Percentiles rank a stretch among this genome's conserved stretches.
phyloP scores from a whole-genome alignment of 2,888 invertebrate species.

The Macrostomum cliftonense region DNA sequence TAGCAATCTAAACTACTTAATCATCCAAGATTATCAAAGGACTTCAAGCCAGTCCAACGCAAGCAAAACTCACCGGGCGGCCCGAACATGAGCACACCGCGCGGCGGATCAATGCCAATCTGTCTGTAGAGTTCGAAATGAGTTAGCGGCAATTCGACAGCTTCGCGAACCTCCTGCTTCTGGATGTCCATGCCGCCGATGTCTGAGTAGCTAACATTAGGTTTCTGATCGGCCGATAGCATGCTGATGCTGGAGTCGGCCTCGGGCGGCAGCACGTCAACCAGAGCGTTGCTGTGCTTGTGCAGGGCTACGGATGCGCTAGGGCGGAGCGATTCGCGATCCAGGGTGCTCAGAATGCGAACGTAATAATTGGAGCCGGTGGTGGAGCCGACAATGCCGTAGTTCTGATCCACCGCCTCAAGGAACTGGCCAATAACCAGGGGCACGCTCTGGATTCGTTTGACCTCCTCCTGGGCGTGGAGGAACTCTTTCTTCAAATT shows the following conservation, averaged over 20 bases:
- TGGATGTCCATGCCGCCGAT: slow-evolving; percentile 99
- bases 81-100: slow-evolving; percentile 93
- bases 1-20: too few species aligned
- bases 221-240: slow-evolving; percentile 91
- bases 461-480: slow-evolving; percentile 80
- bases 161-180: slow-evolving; percentile 95
- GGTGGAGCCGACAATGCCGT: slow-evolving; percentile 94
- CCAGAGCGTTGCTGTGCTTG: slow-evolving; percentile 97
- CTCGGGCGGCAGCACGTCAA: slow-evolving; percentile 93
- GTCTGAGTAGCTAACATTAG: slow-evolving; percentile 85
- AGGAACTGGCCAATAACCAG: slow-evolving; percentile 95
- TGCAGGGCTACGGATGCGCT: slow-evolving; percentile 94
- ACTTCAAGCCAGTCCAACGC: too few species aligned
- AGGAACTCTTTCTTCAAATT: slow-evolving; percentile 94
- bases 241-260: slow-evolving; percentile 97
- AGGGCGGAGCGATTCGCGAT: slow-evolving; percentile 83
- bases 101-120: slow-evolving; percentile 86
- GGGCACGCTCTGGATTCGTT: slow-evolving; percentile 93
- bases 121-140: slow-evolving; percentile 96
- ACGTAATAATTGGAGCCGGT: slow-evolving; percentile 98
- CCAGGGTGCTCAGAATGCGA: slow-evolving; percentile 87
- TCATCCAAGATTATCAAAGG: too few species aligned
- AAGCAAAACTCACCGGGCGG: slow-evolving; percentile 41
- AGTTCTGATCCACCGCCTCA: slow-evolving; percentile 96
- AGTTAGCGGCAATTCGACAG: slow-evolving; percentile 87